Base-by-base conservation (phyloP, 2,797 vertebrate species). In the Lutjanus campechanus region DNA sequence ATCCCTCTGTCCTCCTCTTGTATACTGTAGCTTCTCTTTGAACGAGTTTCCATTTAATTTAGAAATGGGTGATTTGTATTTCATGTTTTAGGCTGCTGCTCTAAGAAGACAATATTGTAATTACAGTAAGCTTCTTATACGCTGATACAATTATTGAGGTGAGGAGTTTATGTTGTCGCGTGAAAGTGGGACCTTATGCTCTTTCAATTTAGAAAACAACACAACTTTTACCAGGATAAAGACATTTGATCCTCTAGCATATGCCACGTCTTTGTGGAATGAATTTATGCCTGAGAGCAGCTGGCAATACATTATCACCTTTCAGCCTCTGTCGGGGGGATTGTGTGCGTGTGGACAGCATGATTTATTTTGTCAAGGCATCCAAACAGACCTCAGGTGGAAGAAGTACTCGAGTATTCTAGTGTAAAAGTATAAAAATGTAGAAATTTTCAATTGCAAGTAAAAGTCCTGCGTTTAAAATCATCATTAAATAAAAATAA, bases 111-210 rank as follows among this genome's bases (percentile, higher is more conserved):
- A 95, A 95, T 95, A 95, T 95, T 95, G 93, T 94, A 94, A 95
- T 93, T 91, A 95, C 93, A 91, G 76, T 96, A 96, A 96, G 93
- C 95, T 95, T 85, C 95, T 96, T 96, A 96, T 65, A 29, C 20
- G 82, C 90, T 92, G 94, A 95, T 94, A 94, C 94, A 95, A 95
- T 94, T 95, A 95, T 91, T 91, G 90, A 92, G 93, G 92, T 90
- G 89, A 87, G 90, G 84, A 82, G 77, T 94, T 92, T 91, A 81
- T 69, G 62, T 72, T 68, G 92, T 86, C 79, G 22, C 56, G 76
- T 90, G 91, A 84, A 92, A 91, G 90, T 86, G 81, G 91, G 89
- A 90, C 91, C 92, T 91, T 92, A 94, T 93, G 94, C 87, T 94
- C 91, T 90, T 92, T 93, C 83, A 87, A 89, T 94, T 94, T 89